Percentiles rank a stretch among this genome's conserved stretches.
Conservation (phyloP, 2,888 invertebrate genomes). For the Subacronicta megacephala region DNA sequence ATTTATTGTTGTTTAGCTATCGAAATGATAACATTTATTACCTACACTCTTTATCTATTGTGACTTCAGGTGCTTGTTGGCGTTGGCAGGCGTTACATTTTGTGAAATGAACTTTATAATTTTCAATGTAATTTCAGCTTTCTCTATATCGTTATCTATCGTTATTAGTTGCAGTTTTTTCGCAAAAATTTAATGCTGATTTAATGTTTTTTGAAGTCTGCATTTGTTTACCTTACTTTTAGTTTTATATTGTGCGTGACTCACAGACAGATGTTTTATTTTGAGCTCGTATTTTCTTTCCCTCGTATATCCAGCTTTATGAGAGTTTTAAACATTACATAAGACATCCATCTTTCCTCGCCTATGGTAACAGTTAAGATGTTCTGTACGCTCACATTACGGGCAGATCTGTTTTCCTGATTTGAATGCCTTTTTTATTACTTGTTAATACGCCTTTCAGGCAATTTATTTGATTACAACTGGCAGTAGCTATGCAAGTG, state of each 20-base stretch:
- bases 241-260: conserved; percentile 76
- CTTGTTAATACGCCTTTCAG: conserved; percentile 18
- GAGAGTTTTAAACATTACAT: conserved; percentile 78
- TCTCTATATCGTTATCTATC: conserved; percentile 21
- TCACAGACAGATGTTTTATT: conserved; percentile 83
- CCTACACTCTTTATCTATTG: conserved; percentile 45
- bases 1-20: conserved; percentile 66
- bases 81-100: conserved; percentile 17
- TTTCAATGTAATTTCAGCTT: conserved; percentile 2
- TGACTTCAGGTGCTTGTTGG: conserved; percentile 49
- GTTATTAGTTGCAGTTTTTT: conserved; percentile 52
- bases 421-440: conserved; percentile 34
- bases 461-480: conserved; percentile 25
- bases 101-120: conserved; percentile 14
- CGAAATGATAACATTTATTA: conserved; percentile 58
- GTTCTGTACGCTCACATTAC: conserved; percentile 35
- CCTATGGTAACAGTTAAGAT: conserved; percentile 66
- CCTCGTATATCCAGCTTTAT: conserved; percentile 79
- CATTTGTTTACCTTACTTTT: conserved; percentile 76
- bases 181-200: conserved; percentile 54
- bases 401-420: conserved; percentile 27
- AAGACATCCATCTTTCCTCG: conserved; percentile 72
- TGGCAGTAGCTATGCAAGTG: conserved; percentile 9
- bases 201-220: conserved; percentile 68
- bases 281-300: conserved; percentile 72